Base-by-base conservation (phyloP, 1,140 invertebrate genomes). In the Octopus sinensis region DNA sequence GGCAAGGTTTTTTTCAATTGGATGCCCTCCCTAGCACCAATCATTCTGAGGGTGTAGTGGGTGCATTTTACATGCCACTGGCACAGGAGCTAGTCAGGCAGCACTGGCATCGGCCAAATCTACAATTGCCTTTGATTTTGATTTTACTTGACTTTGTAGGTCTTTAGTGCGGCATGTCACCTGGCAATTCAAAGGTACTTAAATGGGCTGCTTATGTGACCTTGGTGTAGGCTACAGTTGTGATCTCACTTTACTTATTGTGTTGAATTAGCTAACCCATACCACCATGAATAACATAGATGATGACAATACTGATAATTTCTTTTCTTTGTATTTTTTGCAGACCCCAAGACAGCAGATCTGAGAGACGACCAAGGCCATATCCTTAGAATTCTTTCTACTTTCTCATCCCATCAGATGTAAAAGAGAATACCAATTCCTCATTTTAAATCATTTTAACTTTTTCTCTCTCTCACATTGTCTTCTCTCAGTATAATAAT, bases 301-400 rank as follows among this genome's bases (percentile, higher is more conserved):
- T 68, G 12, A n/a, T 68, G 10, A 68, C 62, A 13, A 13, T 68
- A n/a, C 12, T 68, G 62, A n/a, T 1, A n/a, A 12, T 68, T 68
- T 12, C 12, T 68, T 13, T 13, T 12, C n/a, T 12, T 13, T 43
- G 23, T 77, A 43, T 52, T 77, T 77, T 43, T 77, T 77, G 0
- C 17, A 77, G 76, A 13, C 52, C 76, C 52, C 76, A 77, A 77
- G 76, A 77, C 17, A 51, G 52, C 76, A 51, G 76, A 51, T 52
- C 30, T 77, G 76, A 77, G 12, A 77, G 76, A 77, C 76, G 76
- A 77, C 76, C 76, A 51, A 77, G 76, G 52, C 76, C 76, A 17
- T 77, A 77, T 43, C 76, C 76, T 52, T 77, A 77, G 30, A 73
- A 43, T 43, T 43, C 30, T 43, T 43, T 43, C 13, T 12, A 62